Percentiles rank a stretch among this genome's conserved stretches.
Evolutionary conservation across 2,888 invertebrate species (phyloP).

Genomic region (Troides oblongomaculatus): DNA sequence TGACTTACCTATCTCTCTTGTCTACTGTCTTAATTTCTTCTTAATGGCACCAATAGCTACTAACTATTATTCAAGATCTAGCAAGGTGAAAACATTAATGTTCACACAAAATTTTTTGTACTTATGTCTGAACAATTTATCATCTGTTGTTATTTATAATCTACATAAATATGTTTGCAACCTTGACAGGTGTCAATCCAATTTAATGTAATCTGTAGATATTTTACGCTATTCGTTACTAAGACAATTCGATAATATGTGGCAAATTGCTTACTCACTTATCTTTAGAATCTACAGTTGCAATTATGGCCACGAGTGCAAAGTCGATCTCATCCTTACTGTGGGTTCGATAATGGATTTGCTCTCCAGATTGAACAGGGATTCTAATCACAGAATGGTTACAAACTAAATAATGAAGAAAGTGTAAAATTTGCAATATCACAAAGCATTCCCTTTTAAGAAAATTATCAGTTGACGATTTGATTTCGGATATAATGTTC

Average conservation of each 20-base stretch:
- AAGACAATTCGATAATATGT: constrained; percentile 54
- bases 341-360: constrained; percentile 62
- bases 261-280: constrained; percentile 72
- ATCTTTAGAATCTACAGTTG: constrained; percentile 62
- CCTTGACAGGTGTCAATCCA: constrained; percentile 34
- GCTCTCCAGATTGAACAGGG: constrained; percentile 48
- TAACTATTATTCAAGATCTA: too few species aligned
- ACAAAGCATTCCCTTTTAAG: neutral
- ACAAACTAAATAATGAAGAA: constrained; percentile 21
- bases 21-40: too few species aligned
- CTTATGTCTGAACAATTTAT: neutral
- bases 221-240: constrained; percentile 23
- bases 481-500: constrained; percentile 57
- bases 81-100: too few species aligned
- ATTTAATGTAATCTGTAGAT: constrained; percentile 27
- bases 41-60: too few species aligned
- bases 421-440: constrained; percentile 1
- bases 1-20: too few species aligned
- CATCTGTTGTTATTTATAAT: constrained; percentile 1
- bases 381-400: constrained; percentile 35
- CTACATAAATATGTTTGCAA: constrained; percentile 5
- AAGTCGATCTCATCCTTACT: constrained; percentile 65
- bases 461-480: constrained; percentile 17
- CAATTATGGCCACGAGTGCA: constrained; percentile 65
- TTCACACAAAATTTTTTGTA: neutral